A percentile compares a stretch with the other conserved stretches of the same genome.
Evolutionary conservation across 1,140 invertebrate genomes (phyloP).

Genomic region (Rhagoletis zephyria): DNA sequence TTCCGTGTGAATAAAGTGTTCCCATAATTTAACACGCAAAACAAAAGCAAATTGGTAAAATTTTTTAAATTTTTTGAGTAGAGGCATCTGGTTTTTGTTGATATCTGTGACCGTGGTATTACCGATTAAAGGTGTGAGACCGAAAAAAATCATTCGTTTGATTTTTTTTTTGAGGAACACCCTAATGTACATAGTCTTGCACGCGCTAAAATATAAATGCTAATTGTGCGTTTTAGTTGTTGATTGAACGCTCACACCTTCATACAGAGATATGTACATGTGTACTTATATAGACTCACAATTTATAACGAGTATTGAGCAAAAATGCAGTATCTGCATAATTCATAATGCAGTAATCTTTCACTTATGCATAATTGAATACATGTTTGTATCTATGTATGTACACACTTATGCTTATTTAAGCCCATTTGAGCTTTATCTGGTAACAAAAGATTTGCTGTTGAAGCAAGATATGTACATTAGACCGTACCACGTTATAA

Average conservation of each 20-base stretch:
- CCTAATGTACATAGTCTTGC: not conserved
- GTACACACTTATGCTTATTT: not conserved
- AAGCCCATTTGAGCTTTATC: not conserved
- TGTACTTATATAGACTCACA: not conserved
- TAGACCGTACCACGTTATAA: no score
- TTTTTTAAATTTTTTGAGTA: no score
- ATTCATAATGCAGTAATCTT: not conserved
- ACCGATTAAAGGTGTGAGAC: no score
- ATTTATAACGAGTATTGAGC: not conserved
- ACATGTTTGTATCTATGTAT: not conserved
- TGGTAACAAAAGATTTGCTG: no score
- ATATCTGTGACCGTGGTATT: no score
- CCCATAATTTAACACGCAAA: no score
- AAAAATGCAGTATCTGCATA: constrained; percentile 32
- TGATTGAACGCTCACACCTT: constrained; percentile 5
- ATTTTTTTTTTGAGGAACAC: no score
- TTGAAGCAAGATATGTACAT: no score
- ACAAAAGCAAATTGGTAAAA: no score
- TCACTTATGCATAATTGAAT: not conserved
- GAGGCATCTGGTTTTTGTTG: no score
- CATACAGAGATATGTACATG: not conserved
- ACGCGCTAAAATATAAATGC: not conserved
- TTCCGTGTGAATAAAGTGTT: no score
- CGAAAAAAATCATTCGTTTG: no score
- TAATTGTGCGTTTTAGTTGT: constrained; percentile 16